Percentiles rank a stretch among this genome's conserved stretches.
phyloP scores from a whole-genome alignment of 2,888 invertebrate genomes.

The Plutella xylostella region DNA sequence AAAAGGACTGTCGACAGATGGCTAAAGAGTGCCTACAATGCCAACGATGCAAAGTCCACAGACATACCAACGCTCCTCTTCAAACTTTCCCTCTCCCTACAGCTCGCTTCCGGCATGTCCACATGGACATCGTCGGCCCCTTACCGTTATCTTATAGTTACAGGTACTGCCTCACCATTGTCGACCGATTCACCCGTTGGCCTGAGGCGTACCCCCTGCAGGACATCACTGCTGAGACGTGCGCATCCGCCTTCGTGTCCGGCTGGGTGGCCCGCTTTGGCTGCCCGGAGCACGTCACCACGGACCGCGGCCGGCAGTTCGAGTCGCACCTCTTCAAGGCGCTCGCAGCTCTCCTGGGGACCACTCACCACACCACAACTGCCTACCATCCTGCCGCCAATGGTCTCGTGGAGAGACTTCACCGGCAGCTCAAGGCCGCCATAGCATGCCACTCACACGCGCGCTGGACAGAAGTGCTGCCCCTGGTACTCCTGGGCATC shows the following conservation, averaged over 20 bases:
- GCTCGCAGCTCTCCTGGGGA: background rate
- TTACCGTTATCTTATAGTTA: constrained; percentile 26
- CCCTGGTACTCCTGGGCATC: constrained; percentile 23
- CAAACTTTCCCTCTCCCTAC: constrained; percentile 17
- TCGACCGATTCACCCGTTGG: constrained; percentile 32
- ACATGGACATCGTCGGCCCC: constrained; percentile 45
- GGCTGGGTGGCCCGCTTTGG: constrained; percentile 38
- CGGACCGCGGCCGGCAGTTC: constrained; percentile 15
- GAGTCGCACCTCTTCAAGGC: background rate
- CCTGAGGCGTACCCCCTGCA: constrained; percentile 27
- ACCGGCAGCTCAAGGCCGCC: constrained; percentile 19
- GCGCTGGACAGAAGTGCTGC: constrained; percentile 20
- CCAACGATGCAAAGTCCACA: constrained; percentile 27
- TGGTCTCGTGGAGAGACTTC: constrained; percentile 19
- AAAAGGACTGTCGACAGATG: constrained; percentile 21
- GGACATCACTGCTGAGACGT: constrained; percentile 27
- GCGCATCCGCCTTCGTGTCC: constrained; percentile 25
- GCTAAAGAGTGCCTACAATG: constrained; percentile 23
- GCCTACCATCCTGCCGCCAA: constrained; percentile 19
- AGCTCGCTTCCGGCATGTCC: constrained; percentile 33
- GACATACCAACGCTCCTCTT: constrained; percentile 21
- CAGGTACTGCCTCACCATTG: constrained; percentile 29
- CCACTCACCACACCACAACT: background rate
- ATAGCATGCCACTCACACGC: constrained; percentile 18
- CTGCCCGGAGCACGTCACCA: constrained; percentile 26